Evolutionary conservation across 2,797 vertebrate species (phyloP).

Genomic region (Myotis daubentonii): DNA sequence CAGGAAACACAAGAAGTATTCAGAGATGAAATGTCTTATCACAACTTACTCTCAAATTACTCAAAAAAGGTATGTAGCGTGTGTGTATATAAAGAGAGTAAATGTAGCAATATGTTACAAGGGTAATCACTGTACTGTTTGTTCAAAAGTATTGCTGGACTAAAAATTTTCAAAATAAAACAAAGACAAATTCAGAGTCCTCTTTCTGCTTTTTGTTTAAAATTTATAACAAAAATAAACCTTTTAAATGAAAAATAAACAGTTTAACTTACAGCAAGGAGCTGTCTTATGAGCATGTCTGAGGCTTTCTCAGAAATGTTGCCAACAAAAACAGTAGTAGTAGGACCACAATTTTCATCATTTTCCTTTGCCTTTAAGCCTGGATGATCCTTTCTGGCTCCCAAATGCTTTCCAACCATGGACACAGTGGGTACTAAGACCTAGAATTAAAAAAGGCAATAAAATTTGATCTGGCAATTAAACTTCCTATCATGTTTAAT

Average conservation of each 20-base stretch:
- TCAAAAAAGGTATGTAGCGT: not conserved
- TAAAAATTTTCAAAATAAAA: constrained; percentile 38
- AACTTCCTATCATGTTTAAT: not conserved
- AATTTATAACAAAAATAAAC: not conserved
- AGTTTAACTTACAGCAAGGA: constrained; percentile 93
- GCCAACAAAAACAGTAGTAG: constrained; percentile 98
- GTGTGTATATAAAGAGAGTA: not conserved
- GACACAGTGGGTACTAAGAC: constrained; percentile 94
- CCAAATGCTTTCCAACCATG: constrained; percentile 95
- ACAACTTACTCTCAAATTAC: constrained; percentile 5
- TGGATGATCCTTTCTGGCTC: constrained; percentile 91
- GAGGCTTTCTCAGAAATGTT: constrained; percentile 99
- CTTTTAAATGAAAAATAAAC: not conserved
- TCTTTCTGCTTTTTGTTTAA: not conserved
- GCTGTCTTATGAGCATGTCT: constrained; percentile 98
- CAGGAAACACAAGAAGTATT: not conserved
- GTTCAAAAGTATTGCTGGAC: not conserved
- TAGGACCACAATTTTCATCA: constrained; percentile 95
- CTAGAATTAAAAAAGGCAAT: constrained; percentile 78
- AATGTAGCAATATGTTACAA: not conserved
- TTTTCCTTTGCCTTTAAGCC: constrained; percentile 90
- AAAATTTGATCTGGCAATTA: constrained; percentile 48
- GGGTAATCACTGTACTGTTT: not conserved
- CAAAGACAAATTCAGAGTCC: not conserved
- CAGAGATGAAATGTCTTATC: not conserved